Conservation (phyloP, 2,888 invertebrate species). For the Scaptomyza cyrtandrae region DNA sequence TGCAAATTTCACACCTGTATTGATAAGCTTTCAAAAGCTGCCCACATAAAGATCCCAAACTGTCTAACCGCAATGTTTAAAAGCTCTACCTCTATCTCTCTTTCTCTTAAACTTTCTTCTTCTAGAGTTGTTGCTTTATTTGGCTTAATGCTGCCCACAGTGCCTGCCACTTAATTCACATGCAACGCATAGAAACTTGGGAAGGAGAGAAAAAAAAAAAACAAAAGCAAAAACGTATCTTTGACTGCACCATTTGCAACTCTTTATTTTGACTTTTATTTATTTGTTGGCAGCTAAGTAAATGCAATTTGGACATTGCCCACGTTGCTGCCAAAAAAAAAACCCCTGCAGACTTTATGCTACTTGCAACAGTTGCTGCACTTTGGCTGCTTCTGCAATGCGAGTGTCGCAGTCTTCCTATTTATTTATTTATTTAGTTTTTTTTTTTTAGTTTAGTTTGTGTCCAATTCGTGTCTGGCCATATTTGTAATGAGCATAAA, state of each 20-base stretch:
- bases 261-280: conserved; percentile 79
- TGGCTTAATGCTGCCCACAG: conserved; percentile 53
- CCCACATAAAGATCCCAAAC: neutral
- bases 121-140: conserved; percentile 15
- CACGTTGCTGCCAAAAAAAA: conserved; percentile 44
- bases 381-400: conserved; percentile 31
- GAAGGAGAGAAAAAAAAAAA: neutral
- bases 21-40: conserved; percentile 12
- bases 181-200: conserved; percentile 22
- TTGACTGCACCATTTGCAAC: conserved; percentile 77
- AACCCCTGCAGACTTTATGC: conserved; percentile 1
- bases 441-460: conserved; percentile 7
- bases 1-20: neutral
- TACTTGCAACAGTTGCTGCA: conserved; percentile 25
- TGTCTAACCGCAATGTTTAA: conserved; percentile 4
- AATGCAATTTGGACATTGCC: conserved; percentile 76
- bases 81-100: conserved; percentile 14
- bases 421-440: neutral
- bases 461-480: conserved; percentile 73
- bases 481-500: conserved; percentile 80
- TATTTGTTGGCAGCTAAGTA: conserved; percentile 79
- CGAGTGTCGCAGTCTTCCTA: conserved; percentile 24
- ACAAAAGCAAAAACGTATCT: conserved; percentile 32
- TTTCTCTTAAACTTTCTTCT: neutral
- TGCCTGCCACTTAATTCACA: conserved; percentile 39